Evolutionary conservation across 2,113 vertebrate species (phyloP).

Genomic region (Brachyhypopomus gauderio): DNA sequence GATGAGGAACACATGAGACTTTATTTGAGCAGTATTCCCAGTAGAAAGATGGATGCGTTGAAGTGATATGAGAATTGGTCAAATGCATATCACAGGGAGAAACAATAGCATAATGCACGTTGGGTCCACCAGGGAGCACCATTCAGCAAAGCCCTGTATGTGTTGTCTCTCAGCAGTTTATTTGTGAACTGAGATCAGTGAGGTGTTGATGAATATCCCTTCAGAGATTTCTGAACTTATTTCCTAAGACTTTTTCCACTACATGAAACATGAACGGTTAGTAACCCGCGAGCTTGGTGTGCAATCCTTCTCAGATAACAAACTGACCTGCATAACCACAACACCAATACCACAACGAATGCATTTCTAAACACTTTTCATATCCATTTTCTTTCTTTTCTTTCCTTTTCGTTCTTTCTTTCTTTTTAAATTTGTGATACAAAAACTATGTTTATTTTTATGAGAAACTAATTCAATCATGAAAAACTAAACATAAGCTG

Average conservation of each 20-base stretch:
- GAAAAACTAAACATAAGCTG: neutral
- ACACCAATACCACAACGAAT: neutral
- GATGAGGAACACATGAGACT: neutral
- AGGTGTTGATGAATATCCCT: slow-evolving; percentile 21
- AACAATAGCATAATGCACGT: neutral
- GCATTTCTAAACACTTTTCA: slow-evolving; percentile 2
- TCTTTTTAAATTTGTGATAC: too few species aligned
- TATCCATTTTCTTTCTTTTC: neutral
- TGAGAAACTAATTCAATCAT: neutral
- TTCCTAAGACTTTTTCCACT: neutral
- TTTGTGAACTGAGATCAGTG: neutral
- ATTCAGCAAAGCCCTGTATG: neutral
- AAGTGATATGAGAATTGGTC: neutral
- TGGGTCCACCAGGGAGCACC: neutral
- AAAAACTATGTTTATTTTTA: neutral
- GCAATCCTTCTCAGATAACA: too few species aligned
- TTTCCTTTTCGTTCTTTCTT: neutral
- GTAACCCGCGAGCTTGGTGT: too few species aligned
- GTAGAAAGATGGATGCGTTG: neutral
- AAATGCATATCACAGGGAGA: neutral
- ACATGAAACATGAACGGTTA: slow-evolving; percentile 2
- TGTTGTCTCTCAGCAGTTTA: neutral
- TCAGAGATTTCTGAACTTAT: neutral
- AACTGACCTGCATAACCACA: neutral
- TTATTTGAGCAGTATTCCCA: neutral